phyloP scores from a whole-genome alignment of 1,140 invertebrate species.

The Rhopalosiphum maidis region DNA sequence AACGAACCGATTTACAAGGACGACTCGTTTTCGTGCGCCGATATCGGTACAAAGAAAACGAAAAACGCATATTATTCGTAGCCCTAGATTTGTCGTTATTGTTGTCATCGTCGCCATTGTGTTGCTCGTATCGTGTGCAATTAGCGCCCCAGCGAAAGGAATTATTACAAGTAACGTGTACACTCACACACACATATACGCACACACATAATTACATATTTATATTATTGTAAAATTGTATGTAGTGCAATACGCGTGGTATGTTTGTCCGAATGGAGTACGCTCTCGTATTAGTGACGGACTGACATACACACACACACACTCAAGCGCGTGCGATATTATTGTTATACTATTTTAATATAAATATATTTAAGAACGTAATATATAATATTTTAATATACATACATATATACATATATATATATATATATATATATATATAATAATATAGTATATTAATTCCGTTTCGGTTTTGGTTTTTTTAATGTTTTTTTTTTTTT shows the following conservation, averaged over 20 bases:
- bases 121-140: background rate
- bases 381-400: too few relatives aligned
- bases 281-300: slow-evolving; percentile 36
- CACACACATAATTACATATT: background rate
- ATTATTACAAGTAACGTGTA: background rate
- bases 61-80: background rate
- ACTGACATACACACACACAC: background rate
- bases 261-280: slow-evolving; percentile 32
- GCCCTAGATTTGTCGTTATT: background rate
- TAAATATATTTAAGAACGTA: too few relatives aligned
- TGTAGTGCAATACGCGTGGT: background rate
- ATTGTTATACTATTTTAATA: background rate
- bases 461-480: background rate
- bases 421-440: background rate
- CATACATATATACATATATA: too few relatives aligned
- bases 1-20: background rate
- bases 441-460: background rate
- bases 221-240: slow-evolving; percentile 8
- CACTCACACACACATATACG: background rate
- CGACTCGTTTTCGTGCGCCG: background rate
- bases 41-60: background rate
- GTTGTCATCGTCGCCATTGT: background rate
- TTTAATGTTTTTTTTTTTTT: background rate
- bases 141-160: slow-evolving; percentile 3
- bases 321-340: background rate